Evolutionary conservation across 2,113 vertebrate genomes (phyloP).

Genomic region (Podocnemis expansa): DNA sequence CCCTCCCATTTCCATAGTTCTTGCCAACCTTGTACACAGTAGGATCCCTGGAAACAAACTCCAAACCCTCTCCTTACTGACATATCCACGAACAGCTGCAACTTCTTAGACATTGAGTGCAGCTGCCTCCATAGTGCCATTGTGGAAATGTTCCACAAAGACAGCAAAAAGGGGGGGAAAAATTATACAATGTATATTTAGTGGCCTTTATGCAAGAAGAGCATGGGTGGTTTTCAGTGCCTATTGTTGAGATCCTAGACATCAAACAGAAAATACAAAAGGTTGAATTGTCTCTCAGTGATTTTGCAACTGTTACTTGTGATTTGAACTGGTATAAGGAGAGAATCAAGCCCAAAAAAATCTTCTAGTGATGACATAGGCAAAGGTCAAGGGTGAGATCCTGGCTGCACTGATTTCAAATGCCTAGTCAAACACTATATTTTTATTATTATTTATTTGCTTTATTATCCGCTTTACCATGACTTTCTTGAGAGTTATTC

Average conservation of each 20-base stretch:
- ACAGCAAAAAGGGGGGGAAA: slow-evolving; percentile 55
- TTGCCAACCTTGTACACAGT: slow-evolving; percentile 77
- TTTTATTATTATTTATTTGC: background rate
- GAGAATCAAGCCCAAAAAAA: background rate
- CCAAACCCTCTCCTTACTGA: slow-evolving; percentile 73
- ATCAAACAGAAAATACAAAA: slow-evolving; percentile 2
- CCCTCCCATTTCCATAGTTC: slow-evolving; percentile 67
- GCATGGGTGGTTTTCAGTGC: slow-evolving; percentile 51
- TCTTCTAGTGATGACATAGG: slow-evolving; percentile 14
- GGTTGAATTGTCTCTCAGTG: background rate
- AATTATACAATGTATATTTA: slow-evolving; percentile 44
- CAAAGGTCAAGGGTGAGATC: background rate
- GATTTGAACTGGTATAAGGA: background rate
- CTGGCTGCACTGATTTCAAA: background rate
- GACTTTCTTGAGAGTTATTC: slow-evolving; percentile 28
- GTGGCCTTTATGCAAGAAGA: slow-evolving; percentile 54
- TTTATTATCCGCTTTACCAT: slow-evolving; percentile 1
- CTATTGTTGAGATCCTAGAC: slow-evolving; percentile 46
- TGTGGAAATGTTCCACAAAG: slow-evolving; percentile 65
- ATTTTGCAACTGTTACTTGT: background rate
- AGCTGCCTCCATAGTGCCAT: slow-evolving; percentile 66
- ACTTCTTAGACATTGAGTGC: slow-evolving; percentile 68
- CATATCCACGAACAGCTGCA: slow-evolving; percentile 75
- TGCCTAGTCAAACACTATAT: background rate
- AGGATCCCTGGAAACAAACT: slow-evolving; percentile 65